These are phyloP conservation scores for Rosalia funebris DNA, from an alignment of 2,888 invertebrate genomes.

Conservation along the genomic window DNA sequence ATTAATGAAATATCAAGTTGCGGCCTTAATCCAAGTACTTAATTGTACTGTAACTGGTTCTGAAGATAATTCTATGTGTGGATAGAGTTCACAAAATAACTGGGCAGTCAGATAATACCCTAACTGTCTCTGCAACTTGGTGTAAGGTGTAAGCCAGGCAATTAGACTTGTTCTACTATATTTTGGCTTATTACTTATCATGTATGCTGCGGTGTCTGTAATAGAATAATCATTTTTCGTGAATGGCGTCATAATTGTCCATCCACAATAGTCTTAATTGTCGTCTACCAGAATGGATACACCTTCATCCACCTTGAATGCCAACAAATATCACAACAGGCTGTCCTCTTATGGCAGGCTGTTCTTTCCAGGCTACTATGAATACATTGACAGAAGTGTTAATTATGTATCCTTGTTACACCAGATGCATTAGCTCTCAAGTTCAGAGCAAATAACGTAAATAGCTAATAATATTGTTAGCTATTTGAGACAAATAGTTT, in stretches of 20 bases:
- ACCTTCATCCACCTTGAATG: not conserved
- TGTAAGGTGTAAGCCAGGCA: not conserved
- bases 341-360: not conserved
- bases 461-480: not conserved
- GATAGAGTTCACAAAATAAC: not conserved
- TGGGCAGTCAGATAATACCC: not conserved
- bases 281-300: not conserved
- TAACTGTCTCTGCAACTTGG: not conserved
- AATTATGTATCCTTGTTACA: not conserved
- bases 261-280: not conserved
- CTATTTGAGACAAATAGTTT: not conserved
- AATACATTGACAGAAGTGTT: not conserved
- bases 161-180: not conserved
- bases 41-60: not conserved
- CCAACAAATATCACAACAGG: not conserved
- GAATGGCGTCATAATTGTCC: not conserved
- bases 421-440: not conserved
- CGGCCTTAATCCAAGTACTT: not conserved
- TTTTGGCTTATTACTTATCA: too few relatives aligned
- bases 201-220: not conserved
- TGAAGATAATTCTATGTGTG: not conserved
- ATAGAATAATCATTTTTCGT: not conserved
- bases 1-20: not conserved
- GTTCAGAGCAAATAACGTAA: not conserved
- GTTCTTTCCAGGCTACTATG: not conserved